Base-by-base conservation (phyloP, 2,888 invertebrate species). In the Sminthurides aquaticus region DNA sequence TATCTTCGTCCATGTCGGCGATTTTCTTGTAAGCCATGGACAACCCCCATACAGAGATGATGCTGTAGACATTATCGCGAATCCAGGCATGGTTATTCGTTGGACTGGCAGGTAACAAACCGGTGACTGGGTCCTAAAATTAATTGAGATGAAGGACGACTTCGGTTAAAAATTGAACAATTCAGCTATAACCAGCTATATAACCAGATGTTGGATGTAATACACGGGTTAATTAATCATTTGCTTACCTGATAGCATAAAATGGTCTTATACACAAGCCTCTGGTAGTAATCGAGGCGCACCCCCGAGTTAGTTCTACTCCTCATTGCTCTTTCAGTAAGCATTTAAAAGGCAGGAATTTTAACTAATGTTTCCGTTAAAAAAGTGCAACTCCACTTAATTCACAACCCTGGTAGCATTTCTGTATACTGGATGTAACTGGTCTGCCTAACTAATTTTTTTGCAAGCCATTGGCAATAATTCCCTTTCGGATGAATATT, bases 1-100 rank as follows among this genome's bases (percentile, higher is more conserved):
- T 83, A 79, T 99, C 98, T 81, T 99, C 98, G 81, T 99, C 99
- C 78, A 95, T 90, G 79, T 99, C 98, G 1, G 97, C 96, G 77
- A 93, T 95, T 82, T 99, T 99, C 79, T 95, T 95, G 78, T 98
- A 99, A 0, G 98, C 93, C 89, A 99, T 90, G 0, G 97, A 92
- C 18, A 99, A 82, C 0, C 96, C 97, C 99, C 99, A 99, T 28
- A 99, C 93, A 15, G 96, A 91, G 76, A 98, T 81, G 75, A 96
- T 93, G 71, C 94, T 94, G 78, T 99, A 99, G 1, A 98, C 86
- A 82, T 99, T 99, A 79, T 99, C 99, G 57, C 99, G 84, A 70
- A 99, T 91, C 99, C 99, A 99, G 0, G 98, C 97, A 81, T 99
- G 97, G 66, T 89, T 86, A 78, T 90, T 91, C 3, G 87, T 85